Percentiles rank a stretch among this genome's conserved stretches.
These are phyloP conservation scores for Rosalia funebris DNA, from an alignment of 2,888 invertebrate species.

Conservation along the genomic window DNA sequence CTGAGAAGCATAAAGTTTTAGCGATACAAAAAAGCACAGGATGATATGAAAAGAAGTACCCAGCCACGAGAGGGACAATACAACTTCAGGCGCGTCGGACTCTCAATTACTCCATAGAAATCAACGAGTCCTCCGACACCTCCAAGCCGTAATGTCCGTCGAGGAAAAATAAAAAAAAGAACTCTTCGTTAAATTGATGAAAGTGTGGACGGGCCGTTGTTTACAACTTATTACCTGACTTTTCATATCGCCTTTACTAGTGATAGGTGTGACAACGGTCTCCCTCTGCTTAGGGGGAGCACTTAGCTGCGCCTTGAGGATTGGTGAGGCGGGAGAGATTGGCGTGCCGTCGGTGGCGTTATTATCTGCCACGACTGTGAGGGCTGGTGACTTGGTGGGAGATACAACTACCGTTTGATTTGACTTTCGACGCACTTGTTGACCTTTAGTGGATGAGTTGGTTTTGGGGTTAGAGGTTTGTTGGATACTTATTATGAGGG, in stretches of 20 bases:
- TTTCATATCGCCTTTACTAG: constrained; percentile 62
- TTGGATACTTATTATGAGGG: constrained; percentile 66
- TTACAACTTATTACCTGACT: constrained; percentile 67
- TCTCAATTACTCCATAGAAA: not conserved
- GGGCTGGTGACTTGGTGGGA: constrained; percentile 28
- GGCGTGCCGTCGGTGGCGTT: constrained; percentile 54
- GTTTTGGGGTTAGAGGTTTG: constrained; percentile 48
- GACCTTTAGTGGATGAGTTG: constrained; percentile 37
- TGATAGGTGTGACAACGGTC: constrained; percentile 56
- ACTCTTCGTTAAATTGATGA: constrained; percentile 16
- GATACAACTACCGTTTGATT: constrained; percentile 34
- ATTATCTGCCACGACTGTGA: constrained; percentile 41
- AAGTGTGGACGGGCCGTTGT: constrained; percentile 13
- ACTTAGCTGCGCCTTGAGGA: constrained; percentile 85
- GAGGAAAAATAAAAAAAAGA: constrained; percentile 10
- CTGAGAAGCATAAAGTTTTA: constrained; percentile 27
- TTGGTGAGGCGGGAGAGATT: constrained; percentile 78
- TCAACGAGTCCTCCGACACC: not conserved
- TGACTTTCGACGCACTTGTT: constrained; percentile 45
- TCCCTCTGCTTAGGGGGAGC: constrained; percentile 69
- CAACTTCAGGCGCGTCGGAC: constrained; percentile 20
- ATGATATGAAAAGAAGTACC: constrained; percentile 35
- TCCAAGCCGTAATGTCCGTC: constrained; percentile 12
- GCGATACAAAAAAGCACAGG: constrained; percentile 35
- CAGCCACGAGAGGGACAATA: constrained; percentile 30